These are phyloP conservation scores for Solea solea DNA, from an alignment of 2,113 vertebrate genomes.

Conservation along the genomic window DNA sequence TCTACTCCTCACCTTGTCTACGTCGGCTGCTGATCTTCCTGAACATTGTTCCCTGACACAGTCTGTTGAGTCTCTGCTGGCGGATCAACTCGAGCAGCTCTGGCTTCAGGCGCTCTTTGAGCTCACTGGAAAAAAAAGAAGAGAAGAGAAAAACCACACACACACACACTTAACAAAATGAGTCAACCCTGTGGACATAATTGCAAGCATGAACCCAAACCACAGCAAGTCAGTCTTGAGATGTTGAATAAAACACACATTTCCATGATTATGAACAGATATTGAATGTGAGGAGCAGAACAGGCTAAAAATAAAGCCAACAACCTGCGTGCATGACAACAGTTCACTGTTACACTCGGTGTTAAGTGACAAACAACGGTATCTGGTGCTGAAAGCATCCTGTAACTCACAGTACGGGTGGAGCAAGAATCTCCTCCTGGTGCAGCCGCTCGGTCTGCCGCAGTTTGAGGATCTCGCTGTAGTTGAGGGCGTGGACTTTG, in stretches of 20 bases:
- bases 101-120: conserved; percentile 92
- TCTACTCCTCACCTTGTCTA: conserved; percentile 85
- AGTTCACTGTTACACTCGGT: neutral
- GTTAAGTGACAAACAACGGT: conserved; percentile 35
- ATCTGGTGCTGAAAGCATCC: neutral
- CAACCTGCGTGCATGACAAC: neutral
- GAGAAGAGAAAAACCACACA: neutral
- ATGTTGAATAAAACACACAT: too few species aligned
- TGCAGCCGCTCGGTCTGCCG: conserved; percentile 94
- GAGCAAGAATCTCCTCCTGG: conserved; percentile 93
- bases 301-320: neutral
- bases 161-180: neutral
- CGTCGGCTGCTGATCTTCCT: conserved; percentile 95
- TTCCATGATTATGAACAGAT: too few species aligned
- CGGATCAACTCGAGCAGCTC: conserved; percentile 92
- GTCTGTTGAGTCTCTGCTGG: conserved; percentile 92
- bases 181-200: too few species aligned
- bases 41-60: conserved; percentile 95
- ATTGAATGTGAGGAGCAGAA: too few species aligned
- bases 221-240: neutral
- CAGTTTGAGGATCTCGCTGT: conserved; percentile 94
- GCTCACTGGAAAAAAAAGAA: conserved; percentile 80
- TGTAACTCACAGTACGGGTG: conserved; percentile 90
- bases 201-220: neutral
- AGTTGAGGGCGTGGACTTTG: conserved; percentile 90